Evolutionary conservation across 2,888 invertebrate species (phyloP).

Genomic region (Tridacna crocea): DNA sequence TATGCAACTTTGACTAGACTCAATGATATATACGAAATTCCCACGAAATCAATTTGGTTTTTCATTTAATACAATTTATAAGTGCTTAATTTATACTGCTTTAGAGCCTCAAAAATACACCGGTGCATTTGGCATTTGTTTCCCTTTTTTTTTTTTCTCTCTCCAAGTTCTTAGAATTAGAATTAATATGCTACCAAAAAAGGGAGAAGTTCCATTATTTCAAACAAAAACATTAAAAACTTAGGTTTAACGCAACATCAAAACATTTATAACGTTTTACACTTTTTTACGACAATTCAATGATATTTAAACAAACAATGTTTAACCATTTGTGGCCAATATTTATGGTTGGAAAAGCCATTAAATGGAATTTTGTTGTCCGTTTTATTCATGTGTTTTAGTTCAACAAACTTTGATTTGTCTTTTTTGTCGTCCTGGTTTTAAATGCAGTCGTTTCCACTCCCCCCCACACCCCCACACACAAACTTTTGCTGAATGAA

Average conservation of each 20-base stretch:
- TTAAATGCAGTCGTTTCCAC: background rate
- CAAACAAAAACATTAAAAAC: background rate
- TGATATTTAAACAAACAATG: slow-evolving; percentile 52
- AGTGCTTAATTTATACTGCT: too few relatives aligned
- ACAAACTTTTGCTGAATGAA: too few relatives aligned
- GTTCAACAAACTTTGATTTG: background rate
- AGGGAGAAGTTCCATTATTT: background rate
- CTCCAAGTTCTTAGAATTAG: background rate
- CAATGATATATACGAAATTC: too few relatives aligned
- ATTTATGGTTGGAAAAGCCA: background rate
- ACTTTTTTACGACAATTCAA: slow-evolving; percentile 41
- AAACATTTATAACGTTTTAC: slow-evolving; percentile 33
- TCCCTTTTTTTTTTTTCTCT: background rate
- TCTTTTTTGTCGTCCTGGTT: background rate
- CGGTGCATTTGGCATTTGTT: background rate
- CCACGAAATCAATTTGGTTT: too few relatives aligned
- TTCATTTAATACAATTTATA: too few relatives aligned
- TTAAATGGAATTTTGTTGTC: background rate
- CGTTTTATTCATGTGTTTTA: background rate
- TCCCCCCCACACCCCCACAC: too few relatives aligned
- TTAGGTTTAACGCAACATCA: slow-evolving; percentile 27
- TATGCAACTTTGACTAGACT: too few relatives aligned
- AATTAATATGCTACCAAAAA: too few relatives aligned
- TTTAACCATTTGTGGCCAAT: background rate
- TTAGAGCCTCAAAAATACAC: too few relatives aligned